These are phyloP conservation scores for Ceriagrion tenellum DNA, from an alignment of 2,888 invertebrate species.

Conservation along the genomic window DNA sequence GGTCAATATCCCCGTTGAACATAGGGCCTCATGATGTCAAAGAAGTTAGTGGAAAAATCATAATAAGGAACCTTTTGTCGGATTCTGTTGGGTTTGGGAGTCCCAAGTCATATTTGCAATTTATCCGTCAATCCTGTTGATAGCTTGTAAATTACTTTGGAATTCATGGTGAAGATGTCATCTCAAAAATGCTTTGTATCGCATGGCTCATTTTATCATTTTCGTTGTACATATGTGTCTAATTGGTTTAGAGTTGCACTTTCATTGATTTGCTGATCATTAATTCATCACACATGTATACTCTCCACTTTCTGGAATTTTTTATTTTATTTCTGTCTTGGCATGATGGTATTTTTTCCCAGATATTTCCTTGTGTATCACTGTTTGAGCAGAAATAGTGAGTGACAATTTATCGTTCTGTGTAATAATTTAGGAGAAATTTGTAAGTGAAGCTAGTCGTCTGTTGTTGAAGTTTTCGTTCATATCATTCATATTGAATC, in stretches of 20 bases:
- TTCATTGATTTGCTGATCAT: not conserved
- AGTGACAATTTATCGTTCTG: not conserved
- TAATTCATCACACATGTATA: not conserved
- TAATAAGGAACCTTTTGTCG: not conserved
- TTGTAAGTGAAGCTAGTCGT: not conserved
- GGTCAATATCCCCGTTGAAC: not conserved
- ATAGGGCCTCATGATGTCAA: not conserved
- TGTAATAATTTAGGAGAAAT: not conserved
- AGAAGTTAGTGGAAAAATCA: not conserved
- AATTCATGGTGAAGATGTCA: not conserved
- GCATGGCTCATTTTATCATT: not conserved
- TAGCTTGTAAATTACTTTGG: constrained; percentile 10
- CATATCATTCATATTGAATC: not conserved
- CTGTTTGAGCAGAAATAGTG: not conserved
- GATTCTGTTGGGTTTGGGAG: constrained; percentile 10
- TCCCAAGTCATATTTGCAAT: not conserved
- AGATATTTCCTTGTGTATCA: not conserved
- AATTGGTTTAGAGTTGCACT: not conserved
- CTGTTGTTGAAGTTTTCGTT: not conserved
- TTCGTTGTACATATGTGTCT: not conserved
- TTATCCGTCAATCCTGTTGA: not conserved
- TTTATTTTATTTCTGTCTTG: not conserved
- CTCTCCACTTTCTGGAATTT: not conserved
- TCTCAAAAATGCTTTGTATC: not conserved
- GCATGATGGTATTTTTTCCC: not conserved